Percentiles rank a stretch among this genome's conserved stretches.
Evolutionary conservation across 2,113 vertebrate genomes (phyloP).

Genomic region (Ancistrus triradiatus): DNA sequence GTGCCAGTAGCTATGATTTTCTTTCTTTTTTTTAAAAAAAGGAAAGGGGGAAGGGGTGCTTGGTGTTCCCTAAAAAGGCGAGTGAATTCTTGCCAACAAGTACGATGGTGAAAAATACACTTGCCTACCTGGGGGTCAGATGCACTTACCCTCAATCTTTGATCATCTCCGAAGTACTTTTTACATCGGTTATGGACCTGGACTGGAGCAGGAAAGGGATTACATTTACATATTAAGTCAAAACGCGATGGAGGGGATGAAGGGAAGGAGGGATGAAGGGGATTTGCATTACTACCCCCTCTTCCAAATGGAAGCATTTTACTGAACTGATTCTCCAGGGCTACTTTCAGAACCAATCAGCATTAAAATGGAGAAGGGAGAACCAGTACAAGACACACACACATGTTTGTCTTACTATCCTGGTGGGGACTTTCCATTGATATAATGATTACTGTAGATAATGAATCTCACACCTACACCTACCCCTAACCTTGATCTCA

Average conservation of each 20-base stretch:
- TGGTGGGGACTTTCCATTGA: too few species aligned
- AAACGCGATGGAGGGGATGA: slow-evolving; percentile 28
- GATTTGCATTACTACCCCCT: slow-evolving; percentile 30
- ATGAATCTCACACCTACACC: slow-evolving; percentile 15
- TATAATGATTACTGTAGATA: too few species aligned
- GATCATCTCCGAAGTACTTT: slow-evolving; percentile 41
- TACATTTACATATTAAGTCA: slow-evolving; percentile 52
- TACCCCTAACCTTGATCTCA: too few species aligned
- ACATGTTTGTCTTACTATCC: too few species aligned
- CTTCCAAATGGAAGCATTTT: slow-evolving; percentile 52
- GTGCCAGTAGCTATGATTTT: slow-evolving; percentile 52
- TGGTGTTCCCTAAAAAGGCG: slow-evolving; percentile 19
- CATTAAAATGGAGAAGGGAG: slow-evolving; percentile 24
- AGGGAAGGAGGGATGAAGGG: slow-evolving; percentile 18
- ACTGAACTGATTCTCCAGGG: slow-evolving; percentile 40
- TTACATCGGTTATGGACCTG: slow-evolving; percentile 33
- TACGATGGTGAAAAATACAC: slow-evolving; percentile 28
- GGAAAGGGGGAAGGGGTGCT: neutral
- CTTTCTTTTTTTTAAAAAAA: slow-evolving; percentile 5
- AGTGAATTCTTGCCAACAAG: slow-evolving; percentile 38
- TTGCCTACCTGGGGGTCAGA: slow-evolving; percentile 49
- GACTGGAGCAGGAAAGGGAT: slow-evolving; percentile 44
- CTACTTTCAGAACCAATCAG: slow-evolving; percentile 51
- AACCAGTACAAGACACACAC: neutral
- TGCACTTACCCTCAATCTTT: slow-evolving; percentile 33